Conservation (phyloP, 2,888 invertebrate species). For the Halictus ligatus region DNA sequence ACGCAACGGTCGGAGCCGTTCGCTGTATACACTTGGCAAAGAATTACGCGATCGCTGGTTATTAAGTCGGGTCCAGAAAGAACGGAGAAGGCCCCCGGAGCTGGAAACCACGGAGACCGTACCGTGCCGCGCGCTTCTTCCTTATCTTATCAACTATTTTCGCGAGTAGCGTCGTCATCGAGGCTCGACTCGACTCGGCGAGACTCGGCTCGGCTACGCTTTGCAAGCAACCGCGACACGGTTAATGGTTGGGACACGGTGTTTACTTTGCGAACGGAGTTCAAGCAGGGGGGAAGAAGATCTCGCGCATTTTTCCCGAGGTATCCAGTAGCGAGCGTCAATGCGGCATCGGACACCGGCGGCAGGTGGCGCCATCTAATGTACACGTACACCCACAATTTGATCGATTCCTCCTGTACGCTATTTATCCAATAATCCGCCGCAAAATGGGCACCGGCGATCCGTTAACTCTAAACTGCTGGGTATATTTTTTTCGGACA, state of each 20-base stretch:
- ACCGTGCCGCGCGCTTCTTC: neutral
- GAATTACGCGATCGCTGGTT: slow-evolving; percentile 16
- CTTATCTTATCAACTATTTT: slow-evolving; percentile 48
- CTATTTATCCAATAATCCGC: neutral
- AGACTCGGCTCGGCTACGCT: neutral
- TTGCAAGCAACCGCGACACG: neutral
- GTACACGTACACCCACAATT: slow-evolving; percentile 29
- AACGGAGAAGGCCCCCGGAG: neutral
- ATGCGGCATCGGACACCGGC: slow-evolving; percentile 74
- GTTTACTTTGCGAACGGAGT: slow-evolving; percentile 13
- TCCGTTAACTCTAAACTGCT: neutral
- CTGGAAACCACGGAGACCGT: neutral
- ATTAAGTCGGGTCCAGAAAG: slow-evolving; percentile 24
- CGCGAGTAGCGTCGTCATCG: neutral
- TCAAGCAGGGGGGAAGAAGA: neutral
- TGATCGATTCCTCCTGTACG: slow-evolving; percentile 44
- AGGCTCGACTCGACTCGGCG: neutral
- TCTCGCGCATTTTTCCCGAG: slow-evolving; percentile 4
- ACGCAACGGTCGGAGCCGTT: no score
- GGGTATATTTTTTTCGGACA: neutral
- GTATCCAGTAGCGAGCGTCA: slow-evolving; percentile 75
- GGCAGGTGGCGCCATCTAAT: slow-evolving; percentile 79
- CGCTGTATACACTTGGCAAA: slow-evolving; percentile 15
- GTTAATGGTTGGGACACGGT: slow-evolving; percentile 6
- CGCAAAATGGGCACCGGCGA: neutral